Evolutionary conservation across 2,113 vertebrate genomes (phyloP).

Genomic region (Myrmecophaga tridactyla): DNA sequence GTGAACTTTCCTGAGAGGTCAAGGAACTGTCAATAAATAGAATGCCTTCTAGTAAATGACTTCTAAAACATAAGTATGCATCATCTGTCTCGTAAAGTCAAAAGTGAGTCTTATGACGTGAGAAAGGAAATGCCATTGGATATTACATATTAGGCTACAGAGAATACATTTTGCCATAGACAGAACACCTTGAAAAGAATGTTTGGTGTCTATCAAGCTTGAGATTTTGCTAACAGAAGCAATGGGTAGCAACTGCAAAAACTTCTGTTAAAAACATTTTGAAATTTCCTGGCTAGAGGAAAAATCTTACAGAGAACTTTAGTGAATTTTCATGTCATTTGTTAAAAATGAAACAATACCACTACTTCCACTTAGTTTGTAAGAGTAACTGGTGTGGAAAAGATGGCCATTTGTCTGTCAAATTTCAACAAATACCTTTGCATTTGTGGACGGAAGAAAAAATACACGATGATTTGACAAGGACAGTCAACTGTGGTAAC

Average conservation of each 20-base stretch:
- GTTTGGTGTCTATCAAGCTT: background rate
- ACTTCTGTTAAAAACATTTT: background rate
- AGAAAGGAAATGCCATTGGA: background rate
- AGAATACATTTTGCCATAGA: background rate
- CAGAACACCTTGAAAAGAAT: background rate
- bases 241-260: background rate
- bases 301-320: background rate
- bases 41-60: background rate
- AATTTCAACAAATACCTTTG: background rate
- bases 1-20: background rate
- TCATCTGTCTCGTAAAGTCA: background rate
- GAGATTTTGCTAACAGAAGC: background rate
- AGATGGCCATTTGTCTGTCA: background rate
- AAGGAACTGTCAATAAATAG: no score
- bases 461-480: background rate
- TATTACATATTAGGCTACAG: no score
- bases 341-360: background rate
- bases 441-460: background rate
- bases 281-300: background rate
- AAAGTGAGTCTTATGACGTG: no score
- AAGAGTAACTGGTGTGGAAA: background rate
- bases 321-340: background rate
- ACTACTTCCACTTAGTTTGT: background rate
- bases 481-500: background rate
- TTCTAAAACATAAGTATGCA: background rate